These are phyloP conservation scores for Lamellibrachia luymesi DNA, from an alignment of 1,140 invertebrate genomes.

Conservation along the genomic window DNA sequence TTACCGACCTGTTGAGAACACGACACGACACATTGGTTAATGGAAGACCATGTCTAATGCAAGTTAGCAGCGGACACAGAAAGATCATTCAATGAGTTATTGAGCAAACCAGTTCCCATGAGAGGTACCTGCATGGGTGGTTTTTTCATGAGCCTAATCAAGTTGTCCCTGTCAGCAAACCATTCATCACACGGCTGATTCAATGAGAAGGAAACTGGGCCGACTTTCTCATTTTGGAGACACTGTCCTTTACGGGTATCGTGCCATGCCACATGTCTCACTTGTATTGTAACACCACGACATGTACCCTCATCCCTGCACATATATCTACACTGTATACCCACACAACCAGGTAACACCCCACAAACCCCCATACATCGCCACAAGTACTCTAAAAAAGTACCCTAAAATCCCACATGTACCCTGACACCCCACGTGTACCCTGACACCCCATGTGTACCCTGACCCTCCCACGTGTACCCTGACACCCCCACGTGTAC, in stretches of 20 bases:
- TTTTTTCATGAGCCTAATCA: not conserved
- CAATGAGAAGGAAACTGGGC: not conserved
- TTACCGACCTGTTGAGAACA: not conserved
- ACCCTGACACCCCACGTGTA: not conserved
- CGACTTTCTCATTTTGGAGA: too few species aligned
- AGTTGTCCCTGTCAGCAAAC: not conserved
- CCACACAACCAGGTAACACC: too few species aligned
- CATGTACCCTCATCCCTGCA: too few species aligned
- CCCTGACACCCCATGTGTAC: too few species aligned
- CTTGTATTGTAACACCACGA: not conserved
- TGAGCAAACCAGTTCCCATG: not conserved
- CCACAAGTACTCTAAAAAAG: too few species aligned
- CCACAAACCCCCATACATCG: too few species aligned
- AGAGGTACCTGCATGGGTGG: not conserved
- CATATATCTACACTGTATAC: too few species aligned
- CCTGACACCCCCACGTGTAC: too few species aligned
- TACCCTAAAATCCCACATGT: not conserved
- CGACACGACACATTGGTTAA: not conserved
- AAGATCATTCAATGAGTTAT: not conserved
- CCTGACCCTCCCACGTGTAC: too few species aligned
- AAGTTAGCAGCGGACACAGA: not conserved
- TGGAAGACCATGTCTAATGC: not conserved
- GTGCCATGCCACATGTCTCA: not conserved
- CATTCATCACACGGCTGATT: not conserved
- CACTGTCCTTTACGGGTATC: not conserved